phyloP scores from a whole-genome alignment of 2,797 vertebrate genomes.

The Argya squamiceps region DNA sequence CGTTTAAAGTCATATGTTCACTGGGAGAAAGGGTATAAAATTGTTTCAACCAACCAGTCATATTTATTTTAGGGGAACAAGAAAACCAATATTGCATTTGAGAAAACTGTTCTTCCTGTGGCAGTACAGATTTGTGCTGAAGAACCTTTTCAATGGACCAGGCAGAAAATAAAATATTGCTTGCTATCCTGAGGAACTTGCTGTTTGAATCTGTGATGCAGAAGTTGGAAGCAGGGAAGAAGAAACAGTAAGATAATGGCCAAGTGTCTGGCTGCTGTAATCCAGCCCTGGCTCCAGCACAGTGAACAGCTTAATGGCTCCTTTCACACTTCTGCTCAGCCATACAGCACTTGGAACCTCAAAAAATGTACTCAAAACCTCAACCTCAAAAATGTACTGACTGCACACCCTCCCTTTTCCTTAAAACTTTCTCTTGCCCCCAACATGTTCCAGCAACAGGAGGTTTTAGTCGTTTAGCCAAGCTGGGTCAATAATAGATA shows the following conservation, averaged over 20 bases:
- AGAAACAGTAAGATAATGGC: neutral
- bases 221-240: neutral
- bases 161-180: neutral
- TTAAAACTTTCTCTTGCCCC: neutral
- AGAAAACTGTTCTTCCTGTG: neutral
- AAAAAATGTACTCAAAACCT: neutral
- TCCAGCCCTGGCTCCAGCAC: neutral
- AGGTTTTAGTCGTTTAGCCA: neutral
- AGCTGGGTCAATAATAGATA: neutral
- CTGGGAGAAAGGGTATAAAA: neutral
- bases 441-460: neutral
- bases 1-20: neutral
- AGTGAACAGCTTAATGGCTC: neutral
- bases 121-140: neutral
- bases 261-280: neutral
- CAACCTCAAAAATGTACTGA: constrained; percentile 1
- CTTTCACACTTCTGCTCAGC: constrained; percentile 5
- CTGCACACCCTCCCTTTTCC: neutral
- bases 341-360: neutral
- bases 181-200: neutral
- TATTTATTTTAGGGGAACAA: neutral
- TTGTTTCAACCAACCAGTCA: neutral
- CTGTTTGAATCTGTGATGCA: neutral
- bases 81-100: neutral
- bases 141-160: neutral